These are phyloP conservation scores for Heteromyza rotundicornis DNA, from an alignment of 2,888 invertebrate genomes.

Conservation along the genomic window DNA sequence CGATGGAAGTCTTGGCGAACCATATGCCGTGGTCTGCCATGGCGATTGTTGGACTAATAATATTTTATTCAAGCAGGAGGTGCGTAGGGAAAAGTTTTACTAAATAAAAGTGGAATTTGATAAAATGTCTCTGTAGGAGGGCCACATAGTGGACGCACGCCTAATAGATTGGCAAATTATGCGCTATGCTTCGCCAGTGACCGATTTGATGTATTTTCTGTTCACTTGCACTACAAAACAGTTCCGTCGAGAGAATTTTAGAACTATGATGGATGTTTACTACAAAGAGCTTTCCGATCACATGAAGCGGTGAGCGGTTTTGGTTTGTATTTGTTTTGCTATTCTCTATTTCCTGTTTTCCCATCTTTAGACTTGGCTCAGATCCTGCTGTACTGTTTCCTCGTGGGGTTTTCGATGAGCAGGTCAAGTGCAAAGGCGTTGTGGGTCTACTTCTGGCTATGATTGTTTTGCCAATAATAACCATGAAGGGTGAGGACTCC, in stretches of 20 bases:
- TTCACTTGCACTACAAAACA: slow-evolving; percentile 48
- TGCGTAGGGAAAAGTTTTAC: slow-evolving; percentile 5
- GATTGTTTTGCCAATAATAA: slow-evolving; percentile 53
- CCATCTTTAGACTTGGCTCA: slow-evolving; percentile 44
- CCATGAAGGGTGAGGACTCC: slow-evolving; percentile 45
- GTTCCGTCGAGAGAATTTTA: slow-evolving; percentile 44
- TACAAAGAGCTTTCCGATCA: slow-evolving; percentile 41
- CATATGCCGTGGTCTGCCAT: slow-evolving; percentile 55
- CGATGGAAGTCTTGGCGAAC: slow-evolving; percentile 44
- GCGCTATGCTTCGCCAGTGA: slow-evolving; percentile 54
- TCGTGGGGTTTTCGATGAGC: slow-evolving; percentile 40
- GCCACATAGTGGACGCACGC: slow-evolving; percentile 37
- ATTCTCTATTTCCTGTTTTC: background rate
- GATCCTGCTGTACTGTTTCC: slow-evolving; percentile 43
- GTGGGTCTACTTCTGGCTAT: slow-evolving; percentile 52
- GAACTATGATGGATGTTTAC: slow-evolving; percentile 46
- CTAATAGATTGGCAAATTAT: slow-evolving; percentile 58
- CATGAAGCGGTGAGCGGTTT: slow-evolving; percentile 38
- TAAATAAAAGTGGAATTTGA: background rate
- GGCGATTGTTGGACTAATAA: slow-evolving; percentile 62
- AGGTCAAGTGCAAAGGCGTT: slow-evolving; percentile 44
- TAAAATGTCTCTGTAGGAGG: background rate
- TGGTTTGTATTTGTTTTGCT: too few species aligned
- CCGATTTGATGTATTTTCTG: slow-evolving; percentile 53
- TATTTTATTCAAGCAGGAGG: slow-evolving; percentile 46